phyloP scores from a whole-genome alignment of 2,113 vertebrate species.

The Nettapus auritus region DNA sequence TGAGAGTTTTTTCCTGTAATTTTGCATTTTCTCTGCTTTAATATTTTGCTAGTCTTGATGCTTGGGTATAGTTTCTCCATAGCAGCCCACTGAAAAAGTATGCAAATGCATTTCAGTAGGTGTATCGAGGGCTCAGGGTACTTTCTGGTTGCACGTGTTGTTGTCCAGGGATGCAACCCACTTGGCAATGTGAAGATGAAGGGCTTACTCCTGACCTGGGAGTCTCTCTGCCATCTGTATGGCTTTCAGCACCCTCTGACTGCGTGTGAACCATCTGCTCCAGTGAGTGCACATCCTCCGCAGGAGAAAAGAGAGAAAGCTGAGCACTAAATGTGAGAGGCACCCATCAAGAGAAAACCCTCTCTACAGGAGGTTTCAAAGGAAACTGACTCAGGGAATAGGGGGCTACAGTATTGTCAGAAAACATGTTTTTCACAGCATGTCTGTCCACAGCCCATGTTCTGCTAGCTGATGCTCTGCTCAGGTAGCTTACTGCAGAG shows the following conservation, averaged over 20 bases:
- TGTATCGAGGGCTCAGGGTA: neutral
- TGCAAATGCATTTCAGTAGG: neutral
- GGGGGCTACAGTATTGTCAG: neutral
- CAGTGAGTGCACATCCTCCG: fast-evolving
- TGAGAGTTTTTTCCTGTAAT: neutral
- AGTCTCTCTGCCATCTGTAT: neutral
- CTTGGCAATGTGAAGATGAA: neutral
- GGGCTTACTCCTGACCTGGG: neutral
- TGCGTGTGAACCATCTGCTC: neutral
- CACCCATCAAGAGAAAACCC: neutral
- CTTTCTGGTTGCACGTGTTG: neutral
- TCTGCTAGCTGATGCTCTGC: neutral
- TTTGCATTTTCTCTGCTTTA: neutral
- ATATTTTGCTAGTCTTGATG: neutral
- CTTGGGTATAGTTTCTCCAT: neutral
- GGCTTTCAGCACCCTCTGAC: neutral
- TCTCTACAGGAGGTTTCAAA: neutral
- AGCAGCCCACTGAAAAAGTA: neutral
- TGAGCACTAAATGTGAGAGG: no score
- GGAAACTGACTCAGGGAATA: neutral
- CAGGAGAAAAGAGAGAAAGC: neutral
- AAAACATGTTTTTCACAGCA: neutral
- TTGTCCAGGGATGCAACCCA: neutral
- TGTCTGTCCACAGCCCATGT: neutral
- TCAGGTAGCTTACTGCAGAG: neutral